phyloP scores from a whole-genome alignment of 1,140 invertebrate species.

The Goniozus legneri region DNA sequence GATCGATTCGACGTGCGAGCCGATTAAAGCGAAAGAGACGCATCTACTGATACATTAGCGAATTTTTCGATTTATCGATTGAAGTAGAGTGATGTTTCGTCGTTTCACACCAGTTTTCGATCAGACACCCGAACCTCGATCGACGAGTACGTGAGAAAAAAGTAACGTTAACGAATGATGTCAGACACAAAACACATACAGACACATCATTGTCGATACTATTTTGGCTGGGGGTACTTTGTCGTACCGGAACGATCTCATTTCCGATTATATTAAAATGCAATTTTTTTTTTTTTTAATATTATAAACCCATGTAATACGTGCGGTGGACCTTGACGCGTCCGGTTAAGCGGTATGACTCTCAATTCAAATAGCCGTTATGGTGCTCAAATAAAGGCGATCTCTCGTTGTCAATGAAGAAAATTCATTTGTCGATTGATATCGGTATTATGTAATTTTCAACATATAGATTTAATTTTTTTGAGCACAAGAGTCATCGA shows the following conservation, averaged over 20 bases:
- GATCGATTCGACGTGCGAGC: slow-evolving; percentile 35
- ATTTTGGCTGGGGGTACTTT: slow-evolving; percentile 41
- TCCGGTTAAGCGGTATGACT: slow-evolving; percentile 15
- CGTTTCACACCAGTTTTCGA: too few species aligned
- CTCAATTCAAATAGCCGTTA: too few species aligned
- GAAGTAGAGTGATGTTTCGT: too few species aligned
- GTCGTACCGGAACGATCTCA: slow-evolving; percentile 54
- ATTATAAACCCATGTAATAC: slow-evolving; percentile 8
- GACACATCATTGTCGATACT: slow-evolving; percentile 27
- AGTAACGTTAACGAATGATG: too few species aligned
- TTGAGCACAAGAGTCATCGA: too few species aligned
- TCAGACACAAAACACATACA: too few species aligned
- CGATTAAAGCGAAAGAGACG: slow-evolving; percentile 15
- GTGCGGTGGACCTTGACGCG: slow-evolving; percentile 37
- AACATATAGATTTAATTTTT: too few species aligned
- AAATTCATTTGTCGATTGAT: too few species aligned
- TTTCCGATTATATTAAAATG: slow-evolving; percentile 47
- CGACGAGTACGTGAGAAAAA: too few species aligned
- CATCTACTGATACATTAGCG: neutral
- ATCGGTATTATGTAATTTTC: too few species aligned
- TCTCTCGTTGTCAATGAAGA: slow-evolving; percentile 8
- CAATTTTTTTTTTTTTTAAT: slow-evolving; percentile 28
- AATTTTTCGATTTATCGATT: neutral
- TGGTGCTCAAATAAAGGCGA: too few species aligned
- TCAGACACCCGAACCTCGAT: too few species aligned